Evolutionary conservation across 2,797 vertebrate genomes (phyloP).

Genomic region (Darevskia nairensis): DNA sequence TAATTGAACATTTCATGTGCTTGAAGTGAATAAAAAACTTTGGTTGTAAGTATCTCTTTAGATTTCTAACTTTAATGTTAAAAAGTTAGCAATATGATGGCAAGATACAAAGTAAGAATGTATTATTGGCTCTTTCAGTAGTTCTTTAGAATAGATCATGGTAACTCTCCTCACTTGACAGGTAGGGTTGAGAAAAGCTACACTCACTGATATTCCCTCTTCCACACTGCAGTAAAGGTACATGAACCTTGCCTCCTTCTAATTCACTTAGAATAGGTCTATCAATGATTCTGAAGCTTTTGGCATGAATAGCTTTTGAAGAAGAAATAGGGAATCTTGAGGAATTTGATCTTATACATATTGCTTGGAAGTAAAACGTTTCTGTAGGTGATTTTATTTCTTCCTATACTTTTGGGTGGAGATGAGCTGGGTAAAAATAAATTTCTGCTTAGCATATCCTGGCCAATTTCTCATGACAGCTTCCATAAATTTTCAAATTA

Average conservation of each 20-base stretch:
- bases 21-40: conserved; percentile 5
- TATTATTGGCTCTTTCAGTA: neutral
- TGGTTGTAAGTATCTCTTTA: neutral
- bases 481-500: neutral
- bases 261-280: neutral
- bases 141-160: neutral
- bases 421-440: neutral
- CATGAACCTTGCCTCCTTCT: too few species aligned
- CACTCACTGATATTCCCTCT: too few species aligned
- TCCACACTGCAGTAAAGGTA: too few species aligned
- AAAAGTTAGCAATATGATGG: neutral
- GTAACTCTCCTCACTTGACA: neutral
- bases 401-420: neutral
- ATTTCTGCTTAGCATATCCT: neutral
- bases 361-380: neutral
- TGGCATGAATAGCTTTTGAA: neutral
- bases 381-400: neutral
- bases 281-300: neutral
- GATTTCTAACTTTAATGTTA: fast-evolving
- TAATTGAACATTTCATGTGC: conserved; percentile 11
- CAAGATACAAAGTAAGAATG: neutral
- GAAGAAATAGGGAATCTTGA: neutral
- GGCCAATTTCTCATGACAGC: neutral
- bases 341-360: neutral
- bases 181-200: too few species aligned